These are phyloP conservation scores for Hippocampus zosterae DNA, from an alignment of 2,113 vertebrate genomes.

Conservation along the genomic window DNA sequence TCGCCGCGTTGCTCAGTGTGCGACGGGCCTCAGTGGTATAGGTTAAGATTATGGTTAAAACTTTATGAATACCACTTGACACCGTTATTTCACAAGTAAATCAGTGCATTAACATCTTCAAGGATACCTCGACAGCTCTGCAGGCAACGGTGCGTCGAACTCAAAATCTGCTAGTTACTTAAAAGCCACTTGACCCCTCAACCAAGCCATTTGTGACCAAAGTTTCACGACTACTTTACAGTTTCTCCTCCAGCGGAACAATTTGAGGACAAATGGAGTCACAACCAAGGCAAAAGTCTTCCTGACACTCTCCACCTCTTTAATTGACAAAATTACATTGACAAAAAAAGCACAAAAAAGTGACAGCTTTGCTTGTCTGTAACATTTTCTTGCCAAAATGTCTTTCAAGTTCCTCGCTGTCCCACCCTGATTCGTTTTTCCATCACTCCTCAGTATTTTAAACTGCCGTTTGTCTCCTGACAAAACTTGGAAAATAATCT, in stretches of 20 bases:
- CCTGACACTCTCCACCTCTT: neutral
- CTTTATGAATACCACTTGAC: neutral
- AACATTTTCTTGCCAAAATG: neutral
- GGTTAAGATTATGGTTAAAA: neutral
- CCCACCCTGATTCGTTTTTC: neutral
- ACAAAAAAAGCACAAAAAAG: neutral
- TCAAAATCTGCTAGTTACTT: neutral
- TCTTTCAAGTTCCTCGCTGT: neutral
- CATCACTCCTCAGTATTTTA: neutral
- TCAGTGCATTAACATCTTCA: neutral
- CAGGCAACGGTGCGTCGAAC: neutral
- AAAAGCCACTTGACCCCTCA: neutral
- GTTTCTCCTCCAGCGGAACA: neutral
- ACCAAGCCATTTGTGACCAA: neutral
- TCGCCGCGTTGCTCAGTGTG: no score
- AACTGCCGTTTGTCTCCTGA: neutral
- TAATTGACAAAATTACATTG: neutral
- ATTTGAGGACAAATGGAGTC: neutral
- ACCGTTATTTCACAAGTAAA: neutral
- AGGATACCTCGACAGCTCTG: neutral
- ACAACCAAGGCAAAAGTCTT: neutral
- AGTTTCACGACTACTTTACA: neutral
- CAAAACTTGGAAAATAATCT: neutral
- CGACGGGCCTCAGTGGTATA: neutral
- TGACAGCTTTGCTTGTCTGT: neutral